phyloP scores from a whole-genome alignment of 1,140 invertebrate genomes.

The Drosophila nigromelanica region DNA sequence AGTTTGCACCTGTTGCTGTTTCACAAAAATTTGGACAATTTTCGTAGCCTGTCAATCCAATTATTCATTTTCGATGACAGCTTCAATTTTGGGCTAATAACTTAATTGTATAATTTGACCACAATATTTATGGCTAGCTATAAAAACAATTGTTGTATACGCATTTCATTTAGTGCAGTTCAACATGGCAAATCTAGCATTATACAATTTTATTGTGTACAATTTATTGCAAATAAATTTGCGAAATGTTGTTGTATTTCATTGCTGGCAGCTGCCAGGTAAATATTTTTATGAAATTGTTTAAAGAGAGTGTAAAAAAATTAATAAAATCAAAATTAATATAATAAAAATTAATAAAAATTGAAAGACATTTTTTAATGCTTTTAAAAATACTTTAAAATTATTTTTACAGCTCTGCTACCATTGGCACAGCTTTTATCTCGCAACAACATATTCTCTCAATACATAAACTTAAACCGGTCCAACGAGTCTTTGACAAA shows the following conservation, averaged over 20 bases:
- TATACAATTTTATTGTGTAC: slow-evolving; percentile 64
- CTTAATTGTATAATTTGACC: slow-evolving; percentile 35
- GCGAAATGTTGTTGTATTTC: slow-evolving; percentile 58
- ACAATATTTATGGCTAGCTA: slow-evolving; percentile 20
- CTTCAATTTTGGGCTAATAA: slow-evolving; percentile 54
- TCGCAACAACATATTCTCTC: slow-evolving; percentile 49
- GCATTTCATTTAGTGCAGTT: background rate
- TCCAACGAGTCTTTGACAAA: slow-evolving; percentile 22
- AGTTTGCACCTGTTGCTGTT: slow-evolving; percentile 24
- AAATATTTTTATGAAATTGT: too few relatives aligned
- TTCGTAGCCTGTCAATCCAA: slow-evolving; percentile 24
- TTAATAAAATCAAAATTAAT: too few relatives aligned
- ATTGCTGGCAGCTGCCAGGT: slow-evolving; percentile 66
- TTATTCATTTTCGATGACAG: slow-evolving; percentile 43
- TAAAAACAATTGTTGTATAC: slow-evolving; percentile 41
- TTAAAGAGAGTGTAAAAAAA: too few relatives aligned
- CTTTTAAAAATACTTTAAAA: background rate
- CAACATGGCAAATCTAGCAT: background rate
- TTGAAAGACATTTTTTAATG: background rate
- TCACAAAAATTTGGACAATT: slow-evolving; percentile 26
- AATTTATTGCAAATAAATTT: slow-evolving; percentile 65
- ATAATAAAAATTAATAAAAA: too few relatives aligned
- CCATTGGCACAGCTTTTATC: slow-evolving; percentile 44
- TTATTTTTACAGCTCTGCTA: slow-evolving; percentile 28
- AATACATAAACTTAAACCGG: slow-evolving; percentile 59